Conservation (phyloP, 2,797 vertebrate species). For the Holocentrus rufus region DNA sequence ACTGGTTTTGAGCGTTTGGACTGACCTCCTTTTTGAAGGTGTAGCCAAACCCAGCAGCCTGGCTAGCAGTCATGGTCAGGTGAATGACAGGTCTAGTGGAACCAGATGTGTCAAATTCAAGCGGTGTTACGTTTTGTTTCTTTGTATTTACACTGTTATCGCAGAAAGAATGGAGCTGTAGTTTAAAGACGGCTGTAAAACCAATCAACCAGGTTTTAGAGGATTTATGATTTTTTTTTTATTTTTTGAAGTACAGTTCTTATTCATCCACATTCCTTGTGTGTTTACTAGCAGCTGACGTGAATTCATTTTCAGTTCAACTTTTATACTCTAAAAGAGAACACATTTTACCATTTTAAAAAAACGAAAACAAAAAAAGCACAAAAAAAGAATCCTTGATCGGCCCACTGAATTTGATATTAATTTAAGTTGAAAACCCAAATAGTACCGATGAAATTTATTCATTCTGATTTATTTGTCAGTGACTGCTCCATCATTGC, state of each 20-base stretch:
- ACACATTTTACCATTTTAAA: conserved; percentile 21
- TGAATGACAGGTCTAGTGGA: background rate
- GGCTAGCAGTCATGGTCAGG: conserved; percentile 5
- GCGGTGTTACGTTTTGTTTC: conserved; percentile 17
- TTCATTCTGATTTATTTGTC: conserved; percentile 17
- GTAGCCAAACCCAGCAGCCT: conserved; percentile 10
- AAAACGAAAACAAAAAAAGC: background rate
- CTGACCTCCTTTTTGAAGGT: background rate
- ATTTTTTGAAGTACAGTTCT: conserved; percentile 37
- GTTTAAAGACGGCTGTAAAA: conserved; percentile 47
- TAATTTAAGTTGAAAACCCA: conserved; percentile 15
- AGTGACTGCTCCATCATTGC: background rate
- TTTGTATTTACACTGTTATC: conserved; percentile 9
- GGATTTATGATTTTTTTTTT: conserved; percentile 15
- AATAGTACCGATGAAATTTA: conserved; percentile 13
- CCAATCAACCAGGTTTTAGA: conserved; percentile 26
- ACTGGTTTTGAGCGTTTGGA: background rate
- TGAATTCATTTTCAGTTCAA: conserved; percentile 59
- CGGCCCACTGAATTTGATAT: background rate
- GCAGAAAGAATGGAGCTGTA: conserved; percentile 49
- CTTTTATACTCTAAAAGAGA: conserved; percentile 16
- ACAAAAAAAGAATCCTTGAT: conserved; percentile 4
- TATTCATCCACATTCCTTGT: conserved; percentile 70
- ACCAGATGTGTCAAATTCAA: conserved; percentile 20
- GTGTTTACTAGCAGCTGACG: conserved; percentile 33